A percentile compares a stretch with the other conserved stretches of the same genome.
Evolutionary conservation across 1,140 invertebrate species (phyloP).

Genomic region (Papilio dardanus): DNA sequence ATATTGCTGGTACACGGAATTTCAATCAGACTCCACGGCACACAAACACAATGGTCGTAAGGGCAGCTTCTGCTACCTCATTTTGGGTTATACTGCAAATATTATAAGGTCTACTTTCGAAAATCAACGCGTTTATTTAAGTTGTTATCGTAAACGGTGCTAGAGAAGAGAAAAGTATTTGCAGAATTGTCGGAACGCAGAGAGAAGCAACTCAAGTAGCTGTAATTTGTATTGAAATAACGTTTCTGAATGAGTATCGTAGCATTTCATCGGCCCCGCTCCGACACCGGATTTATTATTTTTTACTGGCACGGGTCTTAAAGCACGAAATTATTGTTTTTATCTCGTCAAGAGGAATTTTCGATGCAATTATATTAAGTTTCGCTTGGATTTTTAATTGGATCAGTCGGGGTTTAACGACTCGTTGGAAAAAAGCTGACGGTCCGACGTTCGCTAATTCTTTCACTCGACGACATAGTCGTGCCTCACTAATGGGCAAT

Average conservation of each 20-base stretch:
- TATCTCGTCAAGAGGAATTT: constrained; percentile 77
- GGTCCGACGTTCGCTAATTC: constrained; percentile 58
- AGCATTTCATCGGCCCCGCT: constrained; percentile 73
- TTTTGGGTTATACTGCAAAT: constrained; percentile 24
- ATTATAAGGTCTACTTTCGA: constrained; percentile 44
- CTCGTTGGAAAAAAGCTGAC: constrained; percentile 63
- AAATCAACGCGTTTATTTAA: constrained; percentile 17
- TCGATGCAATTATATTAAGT: constrained; percentile 80
- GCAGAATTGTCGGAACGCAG: constrained; percentile 78
- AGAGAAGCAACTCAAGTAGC: constrained; percentile 77
- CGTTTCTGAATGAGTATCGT: constrained; percentile 78
- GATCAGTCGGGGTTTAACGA: constrained; percentile 74
- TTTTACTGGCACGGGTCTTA: constrained; percentile 73
- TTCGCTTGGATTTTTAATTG: constrained; percentile 76
- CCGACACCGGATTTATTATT: constrained; percentile 79
- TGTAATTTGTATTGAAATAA: constrained; percentile 82
- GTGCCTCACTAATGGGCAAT: constrained; percentile 41
- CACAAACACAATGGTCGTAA: constrained; percentile 44
- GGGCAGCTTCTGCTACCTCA: constrained; percentile 33
- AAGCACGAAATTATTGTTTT: constrained; percentile 81
- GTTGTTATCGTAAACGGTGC: constrained; percentile 53
- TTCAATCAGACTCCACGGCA: constrained; percentile 67
- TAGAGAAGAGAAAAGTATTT: constrained; percentile 76
- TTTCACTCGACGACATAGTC: constrained; percentile 42
- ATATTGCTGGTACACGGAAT: constrained; percentile 79